phyloP scores from a whole-genome alignment of 1,140 invertebrate species.

The Centruroides sculpturatus region DNA sequence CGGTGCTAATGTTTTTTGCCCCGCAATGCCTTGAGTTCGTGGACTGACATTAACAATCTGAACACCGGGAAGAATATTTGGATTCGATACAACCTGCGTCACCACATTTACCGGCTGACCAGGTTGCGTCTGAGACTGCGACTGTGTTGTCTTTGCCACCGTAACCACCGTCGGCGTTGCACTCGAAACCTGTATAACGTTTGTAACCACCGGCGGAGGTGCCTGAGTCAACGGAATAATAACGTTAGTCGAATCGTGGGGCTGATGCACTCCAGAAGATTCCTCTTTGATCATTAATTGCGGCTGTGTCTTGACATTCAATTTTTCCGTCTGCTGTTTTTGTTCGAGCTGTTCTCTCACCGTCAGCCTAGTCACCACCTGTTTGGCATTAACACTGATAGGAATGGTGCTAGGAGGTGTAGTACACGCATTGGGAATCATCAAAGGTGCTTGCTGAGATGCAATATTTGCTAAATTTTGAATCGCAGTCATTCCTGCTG shows the following conservation, averaged over 20 bases:
- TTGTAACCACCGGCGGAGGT: neutral
- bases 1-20: conserved; percentile 54
- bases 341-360: conserved; percentile 7
- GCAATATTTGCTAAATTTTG: conserved; percentile 27
- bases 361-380: neutral
- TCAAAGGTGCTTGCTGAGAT: conserved; percentile 25
- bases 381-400: conserved; percentile 10
- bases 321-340: conserved; percentile 5
- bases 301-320: neutral
- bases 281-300: neutral
- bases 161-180: neutral
- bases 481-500: conserved; percentile 22
- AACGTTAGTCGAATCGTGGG: too few species aligned
- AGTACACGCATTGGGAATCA: conserved; percentile 18
- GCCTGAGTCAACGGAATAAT: too few species aligned
- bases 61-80: conserved; percentile 28
- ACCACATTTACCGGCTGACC: conserved; percentile 26
- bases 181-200: conserved; percentile 8
- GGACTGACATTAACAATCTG: conserved; percentile 57
- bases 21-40: conserved; percentile 41
- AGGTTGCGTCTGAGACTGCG: conserved; percentile 8
- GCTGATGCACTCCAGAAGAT: conserved; percentile 2
- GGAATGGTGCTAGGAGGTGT: conserved; percentile 3
- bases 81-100: conserved; percentile 23
- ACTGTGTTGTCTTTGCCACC: neutral